These are phyloP conservation scores for Cassiopea andromeda DNA, from an alignment of 30 jellyfish, hydroid and myxozoan species.

Conservation along the genomic window DNA sequence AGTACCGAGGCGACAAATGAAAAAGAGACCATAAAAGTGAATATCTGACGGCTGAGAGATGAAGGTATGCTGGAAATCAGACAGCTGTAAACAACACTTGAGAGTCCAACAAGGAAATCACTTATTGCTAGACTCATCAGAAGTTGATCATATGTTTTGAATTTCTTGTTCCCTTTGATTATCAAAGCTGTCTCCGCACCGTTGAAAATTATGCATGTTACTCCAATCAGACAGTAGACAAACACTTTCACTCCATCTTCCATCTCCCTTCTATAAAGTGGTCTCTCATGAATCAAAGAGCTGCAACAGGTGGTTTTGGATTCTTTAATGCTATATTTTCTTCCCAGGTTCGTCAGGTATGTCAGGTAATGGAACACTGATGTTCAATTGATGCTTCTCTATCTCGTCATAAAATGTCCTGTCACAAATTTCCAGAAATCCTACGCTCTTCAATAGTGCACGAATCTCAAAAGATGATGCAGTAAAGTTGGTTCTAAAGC, in stretches of 20 bases:
- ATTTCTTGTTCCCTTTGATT: conserved; percentile 6
- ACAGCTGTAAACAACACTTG: conserved; percentile 43
- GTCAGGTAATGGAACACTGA: no score
- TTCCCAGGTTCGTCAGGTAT: no score
- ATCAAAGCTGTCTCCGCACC: conserved; percentile 23
- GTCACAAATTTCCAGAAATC: no score
- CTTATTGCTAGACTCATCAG: conserved; percentile 57
- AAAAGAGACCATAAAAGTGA: conserved; percentile 60
- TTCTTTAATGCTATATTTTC: no score
- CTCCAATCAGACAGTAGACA: conserved; percentile 33
- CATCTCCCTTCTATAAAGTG: neutral
- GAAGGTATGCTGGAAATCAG: neutral
- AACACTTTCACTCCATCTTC: neutral
- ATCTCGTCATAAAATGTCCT: no score
- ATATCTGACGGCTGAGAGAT: conserved; percentile 12
- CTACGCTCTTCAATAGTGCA: no score
- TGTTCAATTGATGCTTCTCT: no score
- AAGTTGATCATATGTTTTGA: conserved; percentile 63
- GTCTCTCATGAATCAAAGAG: neutral
- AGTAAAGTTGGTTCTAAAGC: no score
- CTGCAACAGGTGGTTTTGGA: no score
- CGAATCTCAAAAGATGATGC: no score
- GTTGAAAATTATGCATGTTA: conserved; percentile 12
- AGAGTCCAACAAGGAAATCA: conserved; percentile 53
- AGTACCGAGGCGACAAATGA: conserved; percentile 55